Percentiles rank a stretch among this genome's conserved stretches.
Evolutionary conservation across 2,888 invertebrate genomes (phyloP).

Genomic region (Dasypogon diadema): DNA sequence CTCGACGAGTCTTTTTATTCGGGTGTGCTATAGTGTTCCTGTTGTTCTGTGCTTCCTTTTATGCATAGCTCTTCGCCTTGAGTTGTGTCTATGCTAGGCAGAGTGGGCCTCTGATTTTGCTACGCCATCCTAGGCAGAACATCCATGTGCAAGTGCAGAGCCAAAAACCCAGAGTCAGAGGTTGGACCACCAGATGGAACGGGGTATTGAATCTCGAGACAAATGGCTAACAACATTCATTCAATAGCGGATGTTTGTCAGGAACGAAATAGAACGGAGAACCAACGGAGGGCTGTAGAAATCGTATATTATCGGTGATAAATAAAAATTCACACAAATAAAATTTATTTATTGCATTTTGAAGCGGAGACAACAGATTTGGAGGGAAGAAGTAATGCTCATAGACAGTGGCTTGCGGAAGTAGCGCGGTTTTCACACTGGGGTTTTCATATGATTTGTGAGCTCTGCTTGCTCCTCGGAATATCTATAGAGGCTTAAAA

Average conservation of each 20-base stretch:
- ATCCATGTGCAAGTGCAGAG: background rate
- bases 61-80: conserved; percentile 1
- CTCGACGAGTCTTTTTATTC: conserved; percentile 25
- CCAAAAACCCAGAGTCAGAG: too few species aligned
- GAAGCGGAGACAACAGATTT: conserved; percentile 49
- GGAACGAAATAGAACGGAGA: conserved; percentile 16
- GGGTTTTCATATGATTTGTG: conserved; percentile 51
- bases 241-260: conserved; percentile 50
- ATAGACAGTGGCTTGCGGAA: conserved; percentile 17
- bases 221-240: conserved; percentile 54
- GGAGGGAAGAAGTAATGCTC: conserved; percentile 18
- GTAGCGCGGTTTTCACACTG: conserved; percentile 36
- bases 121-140: background rate
- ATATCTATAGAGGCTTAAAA: conserved; percentile 29
- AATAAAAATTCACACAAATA: conserved; percentile 56
- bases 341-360: conserved; percentile 55
- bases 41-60: conserved; percentile 12
- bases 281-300: conserved; percentile 52
- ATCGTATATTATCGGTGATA: conserved; percentile 55
- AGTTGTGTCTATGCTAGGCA: conserved; percentile 12
- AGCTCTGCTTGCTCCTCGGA: conserved; percentile 53
- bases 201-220: conserved; percentile 54
- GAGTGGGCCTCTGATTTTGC: too few species aligned
- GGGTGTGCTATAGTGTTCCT: conserved; percentile 14
- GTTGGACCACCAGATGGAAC: conserved; percentile 28